A percentile compares a stretch with the other conserved stretches of the same genome.
Evolutionary conservation across 1,140 invertebrate species (phyloP).

Genomic region (Eurytemora carolleeae): DNA sequence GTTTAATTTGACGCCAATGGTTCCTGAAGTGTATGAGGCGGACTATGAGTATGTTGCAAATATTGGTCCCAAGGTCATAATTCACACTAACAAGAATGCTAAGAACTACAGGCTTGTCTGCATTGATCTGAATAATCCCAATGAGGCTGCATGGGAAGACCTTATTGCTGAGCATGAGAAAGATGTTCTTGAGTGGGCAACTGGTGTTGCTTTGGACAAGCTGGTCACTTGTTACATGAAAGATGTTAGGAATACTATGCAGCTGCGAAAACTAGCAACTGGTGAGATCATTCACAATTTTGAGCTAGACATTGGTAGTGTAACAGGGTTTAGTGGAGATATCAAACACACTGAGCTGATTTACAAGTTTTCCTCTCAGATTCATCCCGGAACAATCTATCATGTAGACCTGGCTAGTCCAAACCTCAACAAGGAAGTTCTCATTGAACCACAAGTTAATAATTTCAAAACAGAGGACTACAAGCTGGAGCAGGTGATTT

Average conservation of each 20-base stretch:
- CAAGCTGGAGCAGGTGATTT: constrained; percentile 47
- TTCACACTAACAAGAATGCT: constrained; percentile 82
- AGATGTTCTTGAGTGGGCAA: constrained; percentile 72
- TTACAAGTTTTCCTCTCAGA: constrained; percentile 79
- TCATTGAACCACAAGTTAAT: constrained; percentile 59
- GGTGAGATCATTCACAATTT: constrained; percentile 51
- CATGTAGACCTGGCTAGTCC: constrained; percentile 13
- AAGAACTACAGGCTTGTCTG: constrained; percentile 69
- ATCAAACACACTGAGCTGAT: constrained; percentile 73
- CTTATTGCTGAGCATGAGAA: constrained; percentile 62
- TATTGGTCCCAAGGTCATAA: constrained; percentile 54
- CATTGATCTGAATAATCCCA: constrained; percentile 48
- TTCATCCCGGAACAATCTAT: constrained; percentile 44
- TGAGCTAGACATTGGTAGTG: constrained; percentile 61
- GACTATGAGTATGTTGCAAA: constrained; percentile 63
- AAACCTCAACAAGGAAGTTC: constrained; percentile 28
- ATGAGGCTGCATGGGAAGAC: constrained; percentile 56
- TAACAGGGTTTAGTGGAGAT: constrained; percentile 61
- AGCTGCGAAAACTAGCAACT: constrained; percentile 22
- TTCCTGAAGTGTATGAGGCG: not conserved
- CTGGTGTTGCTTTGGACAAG: constrained; percentile 59
- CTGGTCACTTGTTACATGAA: constrained; percentile 74
- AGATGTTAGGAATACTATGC: constrained; percentile 59
- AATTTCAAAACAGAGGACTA: constrained; percentile 61
- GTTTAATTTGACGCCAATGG: not conserved